phyloP scores from a whole-genome alignment of 2,797 vertebrate genomes.

The Dryobates pubescens region DNA sequence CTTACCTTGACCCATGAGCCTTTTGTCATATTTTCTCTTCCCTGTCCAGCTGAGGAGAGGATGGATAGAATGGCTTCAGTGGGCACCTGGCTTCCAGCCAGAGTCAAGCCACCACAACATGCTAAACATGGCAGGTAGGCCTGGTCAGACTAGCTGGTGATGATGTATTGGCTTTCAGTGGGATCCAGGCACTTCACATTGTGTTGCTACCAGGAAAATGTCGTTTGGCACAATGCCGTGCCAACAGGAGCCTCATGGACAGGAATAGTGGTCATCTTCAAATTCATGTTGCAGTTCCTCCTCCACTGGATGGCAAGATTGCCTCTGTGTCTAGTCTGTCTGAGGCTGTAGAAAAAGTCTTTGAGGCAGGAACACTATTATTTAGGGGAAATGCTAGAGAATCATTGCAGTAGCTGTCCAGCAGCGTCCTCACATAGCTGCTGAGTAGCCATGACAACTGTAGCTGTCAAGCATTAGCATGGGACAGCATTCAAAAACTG shows the following conservation, averaged over 20 bases:
- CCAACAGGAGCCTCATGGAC: neutral
- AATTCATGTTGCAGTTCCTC: neutral
- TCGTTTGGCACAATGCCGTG: neutral
- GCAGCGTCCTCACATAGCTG: neutral
- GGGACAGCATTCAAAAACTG: neutral
- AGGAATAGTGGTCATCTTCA: neutral
- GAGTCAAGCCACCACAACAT: neutral
- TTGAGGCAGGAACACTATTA: neutral
- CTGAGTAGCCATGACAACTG: slow-evolving; percentile 25
- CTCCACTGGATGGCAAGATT: neutral
- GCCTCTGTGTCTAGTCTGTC: neutral
- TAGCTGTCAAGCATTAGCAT: neutral
- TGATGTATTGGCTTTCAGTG: neutral
- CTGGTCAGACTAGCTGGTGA: neutral
- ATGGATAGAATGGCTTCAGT: neutral
- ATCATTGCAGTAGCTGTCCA: neutral
- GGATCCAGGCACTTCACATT: neutral
- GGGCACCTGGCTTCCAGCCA: neutral
- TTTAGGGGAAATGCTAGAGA: neutral
- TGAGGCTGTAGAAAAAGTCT: neutral
- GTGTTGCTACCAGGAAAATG: neutral
- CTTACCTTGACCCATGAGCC: neutral
- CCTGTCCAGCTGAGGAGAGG: neutral
- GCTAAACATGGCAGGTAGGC: neutral
- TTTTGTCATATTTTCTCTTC: neutral